These are phyloP conservation scores for Girardinichthys multiradiatus DNA, from an alignment of 2,113 vertebrate genomes.

Conservation along the genomic window DNA sequence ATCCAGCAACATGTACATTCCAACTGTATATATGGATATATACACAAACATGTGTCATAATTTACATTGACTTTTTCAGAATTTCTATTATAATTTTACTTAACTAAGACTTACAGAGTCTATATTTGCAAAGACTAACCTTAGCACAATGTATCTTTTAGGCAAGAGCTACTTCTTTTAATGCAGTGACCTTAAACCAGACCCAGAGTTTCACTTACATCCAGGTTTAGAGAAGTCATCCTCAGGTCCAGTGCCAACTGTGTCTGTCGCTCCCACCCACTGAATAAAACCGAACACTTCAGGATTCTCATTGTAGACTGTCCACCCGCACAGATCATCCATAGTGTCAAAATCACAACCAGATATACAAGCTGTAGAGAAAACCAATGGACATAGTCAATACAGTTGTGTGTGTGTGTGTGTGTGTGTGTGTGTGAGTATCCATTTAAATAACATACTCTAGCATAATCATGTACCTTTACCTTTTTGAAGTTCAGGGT, in stretches of 20 bases:
- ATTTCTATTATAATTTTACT: neutral
- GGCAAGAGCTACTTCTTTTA: neutral
- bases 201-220: conserved; percentile 61
- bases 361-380: conserved; percentile 73
- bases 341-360: conserved; percentile 80
- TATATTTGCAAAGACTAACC: neutral
- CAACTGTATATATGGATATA: conserved; percentile 71
- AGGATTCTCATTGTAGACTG: neutral
- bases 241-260: conserved; percentile 77
- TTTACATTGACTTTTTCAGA: neutral
- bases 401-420: neutral
- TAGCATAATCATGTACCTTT: neutral
- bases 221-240: conserved; percentile 86
- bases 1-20: conserved; percentile 83
- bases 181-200: neutral
- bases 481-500: neutral
- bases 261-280: conserved; percentile 39
- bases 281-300: conserved; percentile 63
- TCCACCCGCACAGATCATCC: conserved; percentile 80
- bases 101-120: neutral
- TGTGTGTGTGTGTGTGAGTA: too few species aligned
- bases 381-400: neutral
- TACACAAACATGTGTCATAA: neutral
- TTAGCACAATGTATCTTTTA: neutral
- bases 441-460: too few species aligned